Evolutionary conservation across 2,113 vertebrate genomes (phyloP).

Genomic region (Tympanuchus pallidicinctus): DNA sequence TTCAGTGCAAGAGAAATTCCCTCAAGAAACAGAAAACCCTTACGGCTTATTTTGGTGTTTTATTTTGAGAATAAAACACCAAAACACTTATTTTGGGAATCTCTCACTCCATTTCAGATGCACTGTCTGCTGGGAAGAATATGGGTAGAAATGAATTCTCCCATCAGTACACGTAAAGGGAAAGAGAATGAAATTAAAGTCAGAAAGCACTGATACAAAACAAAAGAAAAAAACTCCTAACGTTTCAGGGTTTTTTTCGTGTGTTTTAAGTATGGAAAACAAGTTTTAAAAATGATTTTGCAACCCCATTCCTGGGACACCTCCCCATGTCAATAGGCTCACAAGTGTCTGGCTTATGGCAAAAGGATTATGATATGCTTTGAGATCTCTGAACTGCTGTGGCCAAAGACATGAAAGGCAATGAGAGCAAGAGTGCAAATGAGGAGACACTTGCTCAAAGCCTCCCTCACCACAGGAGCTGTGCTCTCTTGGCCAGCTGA

Average conservation of each 20-base stretch:
- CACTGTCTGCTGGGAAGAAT: not conserved
- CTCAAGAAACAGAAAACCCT: not conserved
- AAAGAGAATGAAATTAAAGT: not conserved
- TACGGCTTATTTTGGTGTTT: not conserved
- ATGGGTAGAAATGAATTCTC: not conserved
- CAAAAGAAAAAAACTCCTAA: fast-evolving
- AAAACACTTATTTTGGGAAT: not conserved
- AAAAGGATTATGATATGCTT: not conserved
- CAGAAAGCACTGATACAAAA: not conserved
- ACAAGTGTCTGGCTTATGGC: fast-evolving
- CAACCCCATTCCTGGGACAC: not conserved
- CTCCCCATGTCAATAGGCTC: fast-evolving
- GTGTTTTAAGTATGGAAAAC: not conserved
- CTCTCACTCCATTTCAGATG: not conserved
- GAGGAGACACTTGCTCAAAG: not conserved
- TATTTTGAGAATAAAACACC: no score
- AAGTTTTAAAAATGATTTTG: not conserved
- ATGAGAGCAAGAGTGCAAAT: not conserved
- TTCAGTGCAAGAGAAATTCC: not conserved
- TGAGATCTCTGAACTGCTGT: not conserved
- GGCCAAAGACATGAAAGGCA: not conserved
- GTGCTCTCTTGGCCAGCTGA: not conserved
- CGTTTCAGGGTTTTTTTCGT: not conserved
- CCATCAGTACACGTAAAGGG: not conserved
- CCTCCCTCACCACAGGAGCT: not conserved